Base-by-base conservation (phyloP, 2,888 invertebrate genomes). In the Agapetus fuscipes region DNA sequence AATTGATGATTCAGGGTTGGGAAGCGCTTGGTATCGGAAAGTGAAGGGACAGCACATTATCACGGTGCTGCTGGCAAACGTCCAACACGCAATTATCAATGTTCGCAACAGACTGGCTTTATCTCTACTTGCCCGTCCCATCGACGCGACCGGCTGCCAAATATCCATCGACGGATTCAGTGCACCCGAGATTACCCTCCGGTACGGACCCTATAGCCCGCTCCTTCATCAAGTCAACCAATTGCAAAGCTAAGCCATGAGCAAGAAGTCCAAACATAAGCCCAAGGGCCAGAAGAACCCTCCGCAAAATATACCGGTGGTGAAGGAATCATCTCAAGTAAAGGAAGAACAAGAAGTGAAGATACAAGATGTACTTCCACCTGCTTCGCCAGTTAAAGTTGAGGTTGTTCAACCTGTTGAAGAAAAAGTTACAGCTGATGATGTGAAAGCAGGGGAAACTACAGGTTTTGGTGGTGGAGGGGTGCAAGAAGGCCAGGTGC, bases 401-500 rank as follows among this genome's bases (percentile, higher is more conserved):
- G 9, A 30, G 9, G 9, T 9, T 20, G 20, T 43, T 26, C 35
- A 31, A 24, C 12, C 17, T 9, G 24, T 30, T 10, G 49, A 50
- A 28, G 34, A 48, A 42, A 47, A 48, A 36, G 16, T 28, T 20
- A 29, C 20, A 10, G 16, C 15, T 9, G 31, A 24, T 11, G 25
- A 28, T 12, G 3, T 30, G 7, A 26, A 17, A 13, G 16, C 20
- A 26, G 20, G 24, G 13, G 25, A 36, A 30, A 12, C 11, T 3
- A n/a, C n/a, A n/a, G n/a, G n/a, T n/a, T n/a, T n/a, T n/a, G n/a
- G n/a, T n/a, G n/a, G n/a, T n/a, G n/a, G n/a, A n/a, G n/a, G n/a
- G n/a, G n/a, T n/a, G n/a, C n/a, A n/a, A n/a, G 14, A 27, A 43
- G 13, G 11, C 38, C 20, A 10, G 12, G n/a, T 52, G 12, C 70